Evolutionary conservation across 2,797 vertebrate genomes (phyloP).

Genomic region (Pristis pectinata): DNA sequence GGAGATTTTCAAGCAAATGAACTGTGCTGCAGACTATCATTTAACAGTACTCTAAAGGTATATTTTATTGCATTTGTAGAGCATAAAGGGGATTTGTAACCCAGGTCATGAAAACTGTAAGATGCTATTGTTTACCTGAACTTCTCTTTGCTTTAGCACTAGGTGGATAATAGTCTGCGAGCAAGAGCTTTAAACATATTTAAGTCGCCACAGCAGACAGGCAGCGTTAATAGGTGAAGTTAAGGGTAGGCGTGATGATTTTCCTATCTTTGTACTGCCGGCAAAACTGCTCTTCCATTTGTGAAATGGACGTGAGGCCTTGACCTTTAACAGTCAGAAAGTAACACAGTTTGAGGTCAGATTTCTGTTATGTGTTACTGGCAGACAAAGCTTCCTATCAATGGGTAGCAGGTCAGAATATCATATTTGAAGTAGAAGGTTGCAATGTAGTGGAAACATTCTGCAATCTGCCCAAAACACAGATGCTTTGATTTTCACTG

Average conservation of each 20-base stretch:
- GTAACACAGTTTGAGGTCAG: not conserved
- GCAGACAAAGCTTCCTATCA: not conserved
- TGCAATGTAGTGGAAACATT: not conserved
- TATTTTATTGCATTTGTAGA: slow-evolving; percentile 18
- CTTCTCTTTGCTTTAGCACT: not conserved
- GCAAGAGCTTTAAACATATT: not conserved
- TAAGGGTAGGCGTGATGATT: not conserved
- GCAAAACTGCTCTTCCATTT: not conserved
- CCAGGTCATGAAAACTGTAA: not conserved
- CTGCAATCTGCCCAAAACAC: not conserved
- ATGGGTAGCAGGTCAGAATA: not conserved
- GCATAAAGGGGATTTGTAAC: not conserved
- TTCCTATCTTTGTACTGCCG: too few relatives aligned
- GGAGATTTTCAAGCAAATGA: slow-evolving; percentile 49
- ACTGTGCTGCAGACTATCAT: slow-evolving; percentile 47
- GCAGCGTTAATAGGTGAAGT: not conserved
- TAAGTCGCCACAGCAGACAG: not conserved
- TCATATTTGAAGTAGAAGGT: not conserved
- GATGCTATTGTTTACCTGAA: not conserved
- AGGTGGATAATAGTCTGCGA: not conserved
- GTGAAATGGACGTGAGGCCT: not conserved
- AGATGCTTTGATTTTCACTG: not conserved
- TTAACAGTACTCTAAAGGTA: slow-evolving; percentile 43
- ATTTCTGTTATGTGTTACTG: not conserved
- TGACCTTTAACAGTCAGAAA: not conserved